These are phyloP conservation scores for Microcebus lehilahytsara DNA, from an alignment of 2,113 vertebrate species.

Conservation along the genomic window DNA sequence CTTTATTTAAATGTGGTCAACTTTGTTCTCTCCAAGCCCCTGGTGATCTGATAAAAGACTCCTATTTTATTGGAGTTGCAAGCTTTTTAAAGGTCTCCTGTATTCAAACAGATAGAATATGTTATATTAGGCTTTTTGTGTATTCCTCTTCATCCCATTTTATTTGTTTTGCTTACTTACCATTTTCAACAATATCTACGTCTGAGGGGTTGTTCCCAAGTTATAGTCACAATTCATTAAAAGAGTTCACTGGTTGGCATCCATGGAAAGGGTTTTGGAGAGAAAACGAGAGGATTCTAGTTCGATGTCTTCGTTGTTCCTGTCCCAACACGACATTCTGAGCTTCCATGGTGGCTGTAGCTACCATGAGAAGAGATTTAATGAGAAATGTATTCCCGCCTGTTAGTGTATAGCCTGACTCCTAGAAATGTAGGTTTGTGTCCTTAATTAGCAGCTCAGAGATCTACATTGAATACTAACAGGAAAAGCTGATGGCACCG, in stretches of 20 bases:
- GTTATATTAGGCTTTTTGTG: background rate
- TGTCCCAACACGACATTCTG: fast-evolving
- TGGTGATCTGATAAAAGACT: background rate
- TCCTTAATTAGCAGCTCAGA: background rate
- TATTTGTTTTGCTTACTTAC: background rate
- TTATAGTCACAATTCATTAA: too few species aligned
- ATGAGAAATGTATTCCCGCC: background rate
- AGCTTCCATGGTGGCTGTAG: fast-evolving
- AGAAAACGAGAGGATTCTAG: background rate
- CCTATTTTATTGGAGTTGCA: background rate
- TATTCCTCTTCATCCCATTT: background rate
- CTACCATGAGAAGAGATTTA: fast-evolving
- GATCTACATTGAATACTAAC: background rate
- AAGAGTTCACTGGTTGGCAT: too few species aligned
- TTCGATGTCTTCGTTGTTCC: fast-evolving
- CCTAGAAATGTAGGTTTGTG: background rate
- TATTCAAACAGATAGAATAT: background rate
- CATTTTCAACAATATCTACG: background rate
- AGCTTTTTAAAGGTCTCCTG: background rate
- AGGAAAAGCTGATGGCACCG: background rate
- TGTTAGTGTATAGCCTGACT: background rate
- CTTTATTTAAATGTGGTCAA: background rate
- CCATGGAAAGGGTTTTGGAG: background rate
- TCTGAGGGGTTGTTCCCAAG: background rate
- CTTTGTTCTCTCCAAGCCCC: background rate